Evolutionary conservation across 2,113 vertebrate species (phyloP).

Genomic region (Emydura subglobosa): DNA sequence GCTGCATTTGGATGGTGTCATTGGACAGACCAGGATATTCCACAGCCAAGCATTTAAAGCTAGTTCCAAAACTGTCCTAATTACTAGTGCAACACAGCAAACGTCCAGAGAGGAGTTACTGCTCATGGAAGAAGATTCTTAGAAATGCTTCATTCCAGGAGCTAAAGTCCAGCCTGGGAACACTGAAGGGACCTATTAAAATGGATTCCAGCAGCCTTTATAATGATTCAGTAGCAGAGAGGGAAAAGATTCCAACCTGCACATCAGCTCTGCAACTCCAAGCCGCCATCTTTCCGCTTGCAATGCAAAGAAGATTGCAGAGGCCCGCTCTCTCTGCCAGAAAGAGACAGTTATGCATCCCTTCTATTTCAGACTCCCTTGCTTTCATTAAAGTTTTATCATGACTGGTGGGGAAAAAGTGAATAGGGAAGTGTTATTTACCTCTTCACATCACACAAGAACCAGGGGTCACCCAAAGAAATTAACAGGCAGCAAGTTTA

Average conservation of each 20-base stretch:
- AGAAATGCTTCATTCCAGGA: neutral
- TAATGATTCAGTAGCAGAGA: neutral
- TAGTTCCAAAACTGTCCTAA: neutral
- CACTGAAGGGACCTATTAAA: neutral
- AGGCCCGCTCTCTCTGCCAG: neutral
- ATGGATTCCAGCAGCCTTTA: neutral
- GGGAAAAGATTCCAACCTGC: neutral
- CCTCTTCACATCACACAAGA: no score
- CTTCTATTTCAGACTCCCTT: neutral
- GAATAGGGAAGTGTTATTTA: no score
- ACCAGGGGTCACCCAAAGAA: no score
- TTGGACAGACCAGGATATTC: neutral
- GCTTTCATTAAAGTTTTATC: neutral
- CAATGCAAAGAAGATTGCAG: no score
- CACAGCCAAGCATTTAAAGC: neutral
- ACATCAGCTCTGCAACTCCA: neutral
- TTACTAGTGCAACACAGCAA: no score
- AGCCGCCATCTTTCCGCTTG: neutral
- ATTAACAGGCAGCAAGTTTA: no score
- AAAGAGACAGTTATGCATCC: neutral
- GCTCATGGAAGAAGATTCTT: neutral
- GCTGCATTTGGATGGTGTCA: rapidly evolving
- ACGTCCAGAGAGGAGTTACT: neutral
- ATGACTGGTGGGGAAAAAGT: no score
- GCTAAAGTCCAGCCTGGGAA: neutral